These are phyloP conservation scores for Chinchilla lanigera DNA, from an alignment of 2,113 vertebrate species.

Conservation along the genomic window DNA sequence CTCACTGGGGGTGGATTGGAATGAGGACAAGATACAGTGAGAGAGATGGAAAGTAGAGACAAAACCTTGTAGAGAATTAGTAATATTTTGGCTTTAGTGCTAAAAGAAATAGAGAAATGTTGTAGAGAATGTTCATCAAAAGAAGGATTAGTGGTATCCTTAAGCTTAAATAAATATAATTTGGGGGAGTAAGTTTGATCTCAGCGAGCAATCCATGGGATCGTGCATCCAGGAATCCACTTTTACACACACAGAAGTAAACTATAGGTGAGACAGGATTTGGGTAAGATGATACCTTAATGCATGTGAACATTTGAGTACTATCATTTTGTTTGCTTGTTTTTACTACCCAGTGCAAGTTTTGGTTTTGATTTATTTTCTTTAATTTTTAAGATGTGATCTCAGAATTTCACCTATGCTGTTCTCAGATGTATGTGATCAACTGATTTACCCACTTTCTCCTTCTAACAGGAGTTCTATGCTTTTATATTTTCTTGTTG, in stretches of 20 bases:
- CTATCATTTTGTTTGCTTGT: neutral
- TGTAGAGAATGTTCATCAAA: neutral
- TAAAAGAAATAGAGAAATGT: neutral
- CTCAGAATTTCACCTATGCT: neutral
- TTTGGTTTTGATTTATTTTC: neutral
- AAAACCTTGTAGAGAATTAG: neutral
- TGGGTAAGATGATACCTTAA: neutral
- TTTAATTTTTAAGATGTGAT: neutral
- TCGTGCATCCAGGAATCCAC: neutral
- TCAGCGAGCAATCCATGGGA: neutral
- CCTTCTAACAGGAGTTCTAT: neutral
- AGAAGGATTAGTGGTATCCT: neutral
- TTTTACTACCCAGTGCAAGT: neutral
- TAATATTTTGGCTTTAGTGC: neutral
- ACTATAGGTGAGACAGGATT: neutral
- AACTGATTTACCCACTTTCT: neutral
- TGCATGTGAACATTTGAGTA: neutral
- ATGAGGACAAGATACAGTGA: neutral
- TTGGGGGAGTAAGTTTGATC: neutral
- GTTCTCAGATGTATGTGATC: neutral
- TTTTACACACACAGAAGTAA: neutral
- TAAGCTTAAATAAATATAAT: neutral
- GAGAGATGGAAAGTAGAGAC: neutral
- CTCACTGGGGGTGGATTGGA: neutral
- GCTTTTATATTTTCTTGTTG: neutral